A percentile compares a stretch with the other conserved stretches of the same genome.
These are phyloP conservation scores for Cnemophilus loriae DNA, from an alignment of 2,113 vertebrate genomes.

Conservation along the genomic window DNA sequence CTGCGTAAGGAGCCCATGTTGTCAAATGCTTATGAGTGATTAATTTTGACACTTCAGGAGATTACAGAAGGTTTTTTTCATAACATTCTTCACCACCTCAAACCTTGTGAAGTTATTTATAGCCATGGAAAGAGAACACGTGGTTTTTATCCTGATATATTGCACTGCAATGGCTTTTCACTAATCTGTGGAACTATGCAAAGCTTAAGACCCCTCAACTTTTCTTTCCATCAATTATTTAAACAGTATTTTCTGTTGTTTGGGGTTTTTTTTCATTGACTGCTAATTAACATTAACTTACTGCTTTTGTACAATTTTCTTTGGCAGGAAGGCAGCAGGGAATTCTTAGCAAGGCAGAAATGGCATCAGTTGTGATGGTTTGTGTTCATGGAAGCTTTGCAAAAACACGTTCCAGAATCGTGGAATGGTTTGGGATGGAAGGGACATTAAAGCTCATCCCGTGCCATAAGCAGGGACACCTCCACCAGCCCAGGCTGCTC, in stretches of 20 bases:
- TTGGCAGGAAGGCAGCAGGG: neutral
- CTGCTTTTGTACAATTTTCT: neutral
- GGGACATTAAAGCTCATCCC: neutral
- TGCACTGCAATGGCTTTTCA: neutral
- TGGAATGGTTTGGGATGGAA: neutral
- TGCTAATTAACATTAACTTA: neutral
- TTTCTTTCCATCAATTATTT: neutral
- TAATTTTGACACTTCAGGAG: slow-evolving; percentile 11
- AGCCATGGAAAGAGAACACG: neutral
- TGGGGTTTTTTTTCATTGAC: neutral
- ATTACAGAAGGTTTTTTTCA: neutral
- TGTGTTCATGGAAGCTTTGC: neutral
- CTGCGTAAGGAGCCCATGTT: neutral
- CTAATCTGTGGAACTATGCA: neutral
- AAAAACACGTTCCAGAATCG: neutral
- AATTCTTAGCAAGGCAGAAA: neutral
- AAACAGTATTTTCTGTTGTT: neutral
- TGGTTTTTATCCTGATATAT: neutral
- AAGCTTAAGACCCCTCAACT: neutral
- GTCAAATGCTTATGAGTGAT: neutral
- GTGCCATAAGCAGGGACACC: neutral
- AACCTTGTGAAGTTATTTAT: slow-evolving; percentile 1
- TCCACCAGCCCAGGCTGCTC: neutral
- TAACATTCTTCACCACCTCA: neutral
- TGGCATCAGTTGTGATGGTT: neutral